Percentiles rank a stretch among this genome's conserved stretches.
Evolutionary conservation across 2,113 vertebrate genomes (phyloP).

Genomic region (Orientallactaga bullata): DNA sequence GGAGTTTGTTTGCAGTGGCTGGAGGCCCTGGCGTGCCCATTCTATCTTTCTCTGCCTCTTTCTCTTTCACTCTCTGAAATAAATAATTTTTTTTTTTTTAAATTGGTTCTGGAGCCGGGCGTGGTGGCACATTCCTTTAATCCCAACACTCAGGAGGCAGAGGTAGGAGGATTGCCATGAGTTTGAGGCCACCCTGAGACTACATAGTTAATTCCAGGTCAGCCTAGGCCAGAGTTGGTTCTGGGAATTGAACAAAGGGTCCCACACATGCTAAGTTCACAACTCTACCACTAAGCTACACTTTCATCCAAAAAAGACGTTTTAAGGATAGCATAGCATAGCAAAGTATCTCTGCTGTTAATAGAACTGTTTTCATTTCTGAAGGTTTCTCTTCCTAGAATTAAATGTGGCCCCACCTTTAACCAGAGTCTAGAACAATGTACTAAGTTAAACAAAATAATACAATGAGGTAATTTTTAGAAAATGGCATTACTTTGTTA

Average conservation of each 20-base stretch:
- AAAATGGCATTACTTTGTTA: constrained; percentile 63
- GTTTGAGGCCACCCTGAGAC: too few species aligned
- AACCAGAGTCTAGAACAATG: constrained; percentile 63
- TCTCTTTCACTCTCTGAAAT: too few species aligned
- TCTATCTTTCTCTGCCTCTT: too few species aligned
- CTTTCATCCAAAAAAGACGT: not conserved
- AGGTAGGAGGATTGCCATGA: too few species aligned
- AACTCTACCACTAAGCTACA: not conserved
- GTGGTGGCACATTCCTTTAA: too few species aligned
- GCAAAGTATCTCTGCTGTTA: constrained; percentile 34
- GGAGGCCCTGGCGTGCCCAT: too few species aligned
- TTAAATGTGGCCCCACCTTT: constrained; percentile 72
- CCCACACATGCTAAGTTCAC: not conserved
- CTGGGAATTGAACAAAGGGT: too few species aligned
- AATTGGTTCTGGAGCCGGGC: too few species aligned
- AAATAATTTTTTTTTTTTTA: too few species aligned
- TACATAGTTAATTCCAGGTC: too few species aligned
- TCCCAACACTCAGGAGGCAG: too few species aligned
- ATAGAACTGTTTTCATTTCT: constrained; percentile 62
- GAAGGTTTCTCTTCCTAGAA: constrained; percentile 71
- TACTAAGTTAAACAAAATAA: constrained; percentile 74
- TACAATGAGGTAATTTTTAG: constrained; percentile 71
- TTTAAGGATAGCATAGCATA: not conserved
- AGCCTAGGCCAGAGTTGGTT: not conserved
- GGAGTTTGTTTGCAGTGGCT: too few species aligned